Percentiles rank a stretch among this genome's conserved stretches.
These are phyloP conservation scores for Callitettix versicolor DNA, from an alignment of 1,140 invertebrate species.

Conservation along the genomic window DNA sequence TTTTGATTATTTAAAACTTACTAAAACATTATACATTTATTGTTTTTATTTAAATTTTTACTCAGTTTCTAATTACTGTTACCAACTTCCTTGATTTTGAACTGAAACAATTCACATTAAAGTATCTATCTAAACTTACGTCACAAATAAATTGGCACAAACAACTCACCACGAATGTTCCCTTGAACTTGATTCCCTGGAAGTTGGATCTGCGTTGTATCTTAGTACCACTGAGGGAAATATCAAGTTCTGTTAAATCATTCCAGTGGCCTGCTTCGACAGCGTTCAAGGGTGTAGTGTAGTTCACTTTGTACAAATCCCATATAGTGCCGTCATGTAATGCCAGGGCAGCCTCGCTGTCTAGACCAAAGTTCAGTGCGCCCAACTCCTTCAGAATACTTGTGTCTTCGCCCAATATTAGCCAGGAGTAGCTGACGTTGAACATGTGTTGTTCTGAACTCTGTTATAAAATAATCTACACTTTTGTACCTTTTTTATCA, in stretches of 20 bases:
- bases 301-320: slow-evolving; percentile 10
- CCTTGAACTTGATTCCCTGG: neutral
- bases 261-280: neutral
- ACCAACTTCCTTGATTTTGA: too few relatives aligned
- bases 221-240: neutral
- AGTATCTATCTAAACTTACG: neutral
- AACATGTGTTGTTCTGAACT: too few relatives aligned
- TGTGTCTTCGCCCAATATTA: slow-evolving; percentile 1
- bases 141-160: neutral
- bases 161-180: slow-evolving; percentile 4
- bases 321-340: neutral
- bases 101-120: too few relatives aligned
- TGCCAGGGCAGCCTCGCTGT: slow-evolving; percentile 2
- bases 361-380: neutral
- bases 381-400: neutral
- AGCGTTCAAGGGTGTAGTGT: neutral
- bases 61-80: too few relatives aligned
- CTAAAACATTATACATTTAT: too few relatives aligned
- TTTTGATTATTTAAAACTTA: too few relatives aligned
- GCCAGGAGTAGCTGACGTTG: neutral
- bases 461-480: too few relatives aligned
- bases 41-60: too few relatives aligned
- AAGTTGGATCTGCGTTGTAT: too few relatives aligned
- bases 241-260: neutral
- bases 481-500: too few relatives aligned